Conservation (phyloP, 2,113 vertebrate genomes). For the Orthonyx spaldingii region DNA sequence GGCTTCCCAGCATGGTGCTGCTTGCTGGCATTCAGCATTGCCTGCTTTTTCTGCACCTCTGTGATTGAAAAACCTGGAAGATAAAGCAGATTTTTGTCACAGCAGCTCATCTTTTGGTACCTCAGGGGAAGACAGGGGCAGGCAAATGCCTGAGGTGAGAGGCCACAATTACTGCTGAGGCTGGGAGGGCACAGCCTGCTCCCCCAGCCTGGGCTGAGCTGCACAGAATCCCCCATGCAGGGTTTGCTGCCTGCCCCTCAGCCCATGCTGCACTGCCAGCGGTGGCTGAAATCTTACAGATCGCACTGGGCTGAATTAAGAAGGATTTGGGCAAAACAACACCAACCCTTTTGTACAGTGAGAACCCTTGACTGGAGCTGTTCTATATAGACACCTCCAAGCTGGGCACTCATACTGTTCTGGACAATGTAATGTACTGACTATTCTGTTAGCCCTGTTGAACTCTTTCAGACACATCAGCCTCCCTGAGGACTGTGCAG, state of each 20-base stretch:
- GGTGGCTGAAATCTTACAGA: background rate
- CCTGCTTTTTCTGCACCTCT: conserved; percentile 92
- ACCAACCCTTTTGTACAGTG: background rate
- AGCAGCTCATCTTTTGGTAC: background rate
- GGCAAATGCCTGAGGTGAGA: background rate
- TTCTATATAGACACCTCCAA: background rate
- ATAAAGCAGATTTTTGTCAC: background rate
- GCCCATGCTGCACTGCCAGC: background rate
- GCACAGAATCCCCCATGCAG: background rate
- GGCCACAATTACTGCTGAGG: background rate
- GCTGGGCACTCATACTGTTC: accelerated
- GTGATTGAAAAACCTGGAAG: conserved; percentile 88
- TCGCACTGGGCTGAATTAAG: background rate
- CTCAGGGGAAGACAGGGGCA: background rate
- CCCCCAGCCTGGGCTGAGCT: background rate
- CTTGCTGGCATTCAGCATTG: conserved; percentile 91
- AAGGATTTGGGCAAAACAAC: background rate
- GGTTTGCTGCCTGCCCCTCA: background rate
- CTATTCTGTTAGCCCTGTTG: background rate
- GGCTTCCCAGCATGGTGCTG: conserved; percentile 85
- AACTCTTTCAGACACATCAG: background rate
- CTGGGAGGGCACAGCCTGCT: background rate
- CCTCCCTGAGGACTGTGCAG: background rate
- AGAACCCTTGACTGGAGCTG: background rate
- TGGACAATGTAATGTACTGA: background rate